Evolutionary conservation across 1,140 invertebrate genomes (phyloP).

Genomic region (Habropoda laboriosa): DNA sequence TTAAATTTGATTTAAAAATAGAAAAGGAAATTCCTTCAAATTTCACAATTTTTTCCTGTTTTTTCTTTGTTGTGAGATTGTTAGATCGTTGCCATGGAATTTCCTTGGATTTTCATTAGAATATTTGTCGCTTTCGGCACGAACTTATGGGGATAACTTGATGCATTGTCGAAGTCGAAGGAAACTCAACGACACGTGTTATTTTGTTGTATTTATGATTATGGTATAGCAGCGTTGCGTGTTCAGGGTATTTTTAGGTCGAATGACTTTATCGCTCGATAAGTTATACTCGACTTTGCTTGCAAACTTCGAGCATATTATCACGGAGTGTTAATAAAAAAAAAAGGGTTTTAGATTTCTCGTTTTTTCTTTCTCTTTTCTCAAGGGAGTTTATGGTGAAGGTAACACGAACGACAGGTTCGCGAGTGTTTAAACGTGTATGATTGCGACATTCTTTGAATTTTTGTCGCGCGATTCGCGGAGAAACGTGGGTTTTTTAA

Average conservation of each 20-base stretch:
- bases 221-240: neutral
- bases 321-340: neutral
- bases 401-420: neutral
- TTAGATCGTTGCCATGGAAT: too few species aligned
- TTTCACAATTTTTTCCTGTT: neutral
- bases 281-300: neutral
- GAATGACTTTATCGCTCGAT: neutral
- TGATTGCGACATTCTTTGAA: neutral
- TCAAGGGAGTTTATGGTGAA: neutral
- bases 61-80: too few species aligned
- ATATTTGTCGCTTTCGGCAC: too few species aligned
- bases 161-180: neutral
- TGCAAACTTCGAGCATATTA: neutral
- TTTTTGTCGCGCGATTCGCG: neutral
- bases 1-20: too few species aligned
- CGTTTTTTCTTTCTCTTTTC: too few species aligned
- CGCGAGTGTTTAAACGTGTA: neutral
- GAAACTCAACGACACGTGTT: neutral
- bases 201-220: neutral
- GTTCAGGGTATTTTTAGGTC: neutral
- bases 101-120: too few species aligned
- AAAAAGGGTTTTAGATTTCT: neutral
- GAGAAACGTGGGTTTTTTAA: neutral
- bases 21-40: too few species aligned
- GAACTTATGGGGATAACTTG: too few species aligned